Evolutionary conservation across 2,113 vertebrate species (phyloP).

Genomic region (Menura novaehollandiae): DNA sequence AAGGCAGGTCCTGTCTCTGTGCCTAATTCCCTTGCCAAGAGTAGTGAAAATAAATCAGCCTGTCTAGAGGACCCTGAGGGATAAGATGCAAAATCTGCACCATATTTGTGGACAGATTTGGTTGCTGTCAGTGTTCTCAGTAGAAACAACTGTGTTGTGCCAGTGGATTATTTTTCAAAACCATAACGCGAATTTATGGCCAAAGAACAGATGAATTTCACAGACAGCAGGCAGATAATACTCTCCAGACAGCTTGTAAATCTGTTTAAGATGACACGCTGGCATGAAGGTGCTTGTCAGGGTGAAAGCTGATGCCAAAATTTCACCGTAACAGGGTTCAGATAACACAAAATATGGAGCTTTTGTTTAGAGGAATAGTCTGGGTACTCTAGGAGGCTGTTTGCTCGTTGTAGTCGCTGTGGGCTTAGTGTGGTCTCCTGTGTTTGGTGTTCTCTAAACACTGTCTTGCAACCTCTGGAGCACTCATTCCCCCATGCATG

Average conservation of each 20-base stretch:
- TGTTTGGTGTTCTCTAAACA: not conserved
- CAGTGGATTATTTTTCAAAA: not conserved
- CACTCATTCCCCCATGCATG: fast-evolving
- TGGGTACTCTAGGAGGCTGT: conserved; percentile 32
- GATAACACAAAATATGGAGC: not conserved
- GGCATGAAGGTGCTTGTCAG: not conserved
- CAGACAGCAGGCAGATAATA: not conserved
- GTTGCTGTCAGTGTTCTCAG: not conserved
- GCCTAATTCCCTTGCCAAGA: not conserved
- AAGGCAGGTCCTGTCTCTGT: conserved; percentile 19
- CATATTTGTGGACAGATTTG: not conserved
- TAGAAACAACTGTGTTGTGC: not conserved
- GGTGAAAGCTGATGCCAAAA: not conserved
- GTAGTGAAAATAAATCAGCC: conserved; percentile 16
- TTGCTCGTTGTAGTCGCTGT: not conserved
- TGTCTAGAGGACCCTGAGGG: conserved; percentile 33
- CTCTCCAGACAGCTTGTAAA: not conserved
- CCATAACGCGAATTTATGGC: not conserved
- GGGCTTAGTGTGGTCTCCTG: not conserved
- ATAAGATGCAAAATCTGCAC: not conserved
- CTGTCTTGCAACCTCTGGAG: not conserved
- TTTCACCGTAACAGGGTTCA: not conserved
- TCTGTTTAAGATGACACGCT: not conserved
- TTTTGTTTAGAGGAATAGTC: not conserved
- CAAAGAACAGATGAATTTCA: not conserved